A percentile compares a stretch with the other conserved stretches of the same genome.
These are phyloP conservation scores for Pseudochromis fuscus DNA, from an alignment of 2,797 vertebrate species.

Conservation along the genomic window DNA sequence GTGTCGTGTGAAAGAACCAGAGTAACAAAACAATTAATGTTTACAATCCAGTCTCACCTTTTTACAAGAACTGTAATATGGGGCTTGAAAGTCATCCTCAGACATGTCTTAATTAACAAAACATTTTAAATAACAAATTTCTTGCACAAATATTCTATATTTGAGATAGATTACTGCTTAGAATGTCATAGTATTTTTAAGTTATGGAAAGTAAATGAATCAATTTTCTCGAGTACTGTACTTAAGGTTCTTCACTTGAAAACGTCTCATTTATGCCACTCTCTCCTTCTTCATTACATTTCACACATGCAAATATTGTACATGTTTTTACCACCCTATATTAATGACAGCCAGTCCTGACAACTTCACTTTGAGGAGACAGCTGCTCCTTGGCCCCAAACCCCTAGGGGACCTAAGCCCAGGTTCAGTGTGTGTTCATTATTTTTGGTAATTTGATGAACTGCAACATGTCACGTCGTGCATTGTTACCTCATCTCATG, in stretches of 20 bases:
- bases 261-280: too few relatives aligned
- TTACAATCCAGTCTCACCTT: conserved; percentile 1
- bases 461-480: background rate
- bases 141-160: background rate
- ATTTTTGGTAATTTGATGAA: background rate
- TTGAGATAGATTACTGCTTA: too few relatives aligned
- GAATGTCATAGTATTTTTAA: too few relatives aligned
- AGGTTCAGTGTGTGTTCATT: background rate
- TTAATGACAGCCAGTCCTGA: background rate
- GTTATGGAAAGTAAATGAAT: too few relatives aligned
- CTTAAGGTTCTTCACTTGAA: too few relatives aligned
- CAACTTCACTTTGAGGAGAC: too few relatives aligned
- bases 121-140: background rate
- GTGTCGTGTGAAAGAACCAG: conserved; percentile 9
- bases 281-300: background rate
- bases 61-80: background rate
- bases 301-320: background rate
- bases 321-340: background rate
- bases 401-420: background rate
- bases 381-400: background rate
- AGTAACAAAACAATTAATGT: conserved; percentile 7
- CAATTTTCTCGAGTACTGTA: too few relatives aligned
- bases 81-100: conserved; percentile 6
- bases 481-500: background rate
- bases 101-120: background rate